phyloP scores from a whole-genome alignment of 2,113 vertebrate species.

The Pyxicephalus adspersus region DNA sequence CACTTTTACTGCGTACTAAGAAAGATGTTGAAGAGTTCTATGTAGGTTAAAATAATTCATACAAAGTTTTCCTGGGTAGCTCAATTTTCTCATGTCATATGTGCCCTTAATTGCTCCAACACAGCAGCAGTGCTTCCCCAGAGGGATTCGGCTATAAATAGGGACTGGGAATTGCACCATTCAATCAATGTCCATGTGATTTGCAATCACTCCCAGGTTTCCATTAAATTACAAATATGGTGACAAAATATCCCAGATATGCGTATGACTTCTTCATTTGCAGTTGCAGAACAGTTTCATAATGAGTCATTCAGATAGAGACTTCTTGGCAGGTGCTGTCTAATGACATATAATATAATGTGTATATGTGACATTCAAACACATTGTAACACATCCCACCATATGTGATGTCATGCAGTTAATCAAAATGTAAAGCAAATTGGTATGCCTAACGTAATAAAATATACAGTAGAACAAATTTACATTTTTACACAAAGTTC shows the following conservation, averaged over 20 bases:
- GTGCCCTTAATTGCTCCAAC: slow-evolving; percentile 50
- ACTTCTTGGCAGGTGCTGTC: neutral
- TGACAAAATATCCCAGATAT: slow-evolving; percentile 27
- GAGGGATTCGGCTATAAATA: slow-evolving; percentile 39
- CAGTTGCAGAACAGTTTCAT: neutral
- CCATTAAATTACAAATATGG: slow-evolving; percentile 37
- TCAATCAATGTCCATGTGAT: slow-evolving; percentile 50
- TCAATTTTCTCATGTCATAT: slow-evolving; percentile 46
- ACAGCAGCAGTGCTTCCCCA: slow-evolving; percentile 38
- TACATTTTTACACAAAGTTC: no score
- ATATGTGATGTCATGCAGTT: neutral
- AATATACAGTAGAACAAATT: neutral
- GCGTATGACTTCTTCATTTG: neutral
- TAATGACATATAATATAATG: neutral
- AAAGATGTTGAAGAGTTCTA: slow-evolving; percentile 30
- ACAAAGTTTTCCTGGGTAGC: slow-evolving; percentile 49
- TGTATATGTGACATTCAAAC: neutral
- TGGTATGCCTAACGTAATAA: neutral
- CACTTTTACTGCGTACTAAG: slow-evolving; percentile 21
- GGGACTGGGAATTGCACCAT: slow-evolving; percentile 39
- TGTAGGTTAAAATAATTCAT: slow-evolving; percentile 53
- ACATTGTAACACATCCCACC: neutral
- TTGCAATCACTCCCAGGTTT: slow-evolving; percentile 30
- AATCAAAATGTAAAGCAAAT: neutral
- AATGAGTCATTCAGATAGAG: slow-evolving; percentile 5